Base-by-base conservation (phyloP, 2,888 invertebrate species). In the Argyra leucocephala region DNA sequence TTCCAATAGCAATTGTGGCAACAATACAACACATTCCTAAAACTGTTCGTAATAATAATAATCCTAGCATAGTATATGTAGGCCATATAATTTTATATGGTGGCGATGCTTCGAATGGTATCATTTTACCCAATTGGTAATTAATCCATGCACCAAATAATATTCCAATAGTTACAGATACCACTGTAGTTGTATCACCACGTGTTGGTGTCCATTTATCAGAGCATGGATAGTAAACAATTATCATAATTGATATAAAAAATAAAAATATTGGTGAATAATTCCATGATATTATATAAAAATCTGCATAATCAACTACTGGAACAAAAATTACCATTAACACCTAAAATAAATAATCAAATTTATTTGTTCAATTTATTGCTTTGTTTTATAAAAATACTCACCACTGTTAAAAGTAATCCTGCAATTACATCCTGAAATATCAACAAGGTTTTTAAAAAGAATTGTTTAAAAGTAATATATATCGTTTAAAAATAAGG, bases 181-280 rank as follows among this genome's bases (percentile, higher is more conserved):
- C 83, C 70, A 94, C 89, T 84, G 92, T 89, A 1, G 92, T 87
- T 0, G 95, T 95, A 79, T 96, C 95, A 24, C 93, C 93, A 74
- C 95, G 87, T 22, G 94, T 93, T 9, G 94, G 93, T 64, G 93
- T 94, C 93, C 94, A 94, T 73, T 87, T 88, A 70, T 90, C 88
- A 63, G 90, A 87, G 69, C 86, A 85, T 0, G 95, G 96, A 78
- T 93, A 91, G 75, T 86, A 88, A 59, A 89, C 82, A 68, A 93
- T 86, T 72, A 88, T 83, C 31, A 86, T 78, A 68, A 91, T 82
- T 63, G 90, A 87, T 57, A 85, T 76, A 1, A 84, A 77, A 10
- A 90, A 73, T 59, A 92, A 80, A 61, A 87, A 73, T 37, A 85
- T 71, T 6, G 92, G 88, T 5, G 90, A 84, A 75, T 83, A 85